Evolutionary conservation across 1,140 invertebrate genomes (phyloP), one percentile per base, ranked within the genome.

Genomic region (Nephila pilipes): DNA sequence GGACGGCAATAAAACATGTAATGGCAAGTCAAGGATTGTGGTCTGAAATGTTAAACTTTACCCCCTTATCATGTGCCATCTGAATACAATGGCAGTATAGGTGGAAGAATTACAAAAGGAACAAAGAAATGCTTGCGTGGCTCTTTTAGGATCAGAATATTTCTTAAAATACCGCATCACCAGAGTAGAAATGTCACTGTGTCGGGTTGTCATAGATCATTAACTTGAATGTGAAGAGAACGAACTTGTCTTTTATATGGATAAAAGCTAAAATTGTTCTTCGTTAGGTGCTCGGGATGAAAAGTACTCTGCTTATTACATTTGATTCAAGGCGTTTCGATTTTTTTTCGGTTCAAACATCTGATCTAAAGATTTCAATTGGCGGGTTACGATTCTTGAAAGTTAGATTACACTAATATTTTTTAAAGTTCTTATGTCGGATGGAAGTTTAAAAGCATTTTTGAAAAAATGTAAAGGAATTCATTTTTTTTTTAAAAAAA

Each of bases 151-250:
- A 14, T 75, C 69, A 29, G 69, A 75, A 32, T 75, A 75, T 75
- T 75, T 75, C 69, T 75, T 75, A 75, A 75, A 75, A 75, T 75
- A 75, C 69, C 69, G 36, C 69, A 32, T 75, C 69, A 75, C 69
- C 69, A 20, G 10, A 2, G 69, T 20, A 75, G 69, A 75, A 75
- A 75, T 75, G 69, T 75, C 69, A 75, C 69, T 18, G 32, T 75
- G 69, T 29, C 69, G 69, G 32, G 69, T 75, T 75, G 69, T 75
- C 69, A 75, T 75, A 75, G 14, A 32, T 16, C 69, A 75, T 75
- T 75, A 75, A 32, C 29, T 36, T 32, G 29, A 32, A 75, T 32
- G 69, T 36, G 29, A 75, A 29, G 69, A 29, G 63, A 69, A 25
- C 14, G 25, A 60, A 65, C n/a, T 36, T 75, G 14, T 75, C 69